Conservation (phyloP, 2,888 invertebrate species). For the Drosophila anomalipes region DNA sequence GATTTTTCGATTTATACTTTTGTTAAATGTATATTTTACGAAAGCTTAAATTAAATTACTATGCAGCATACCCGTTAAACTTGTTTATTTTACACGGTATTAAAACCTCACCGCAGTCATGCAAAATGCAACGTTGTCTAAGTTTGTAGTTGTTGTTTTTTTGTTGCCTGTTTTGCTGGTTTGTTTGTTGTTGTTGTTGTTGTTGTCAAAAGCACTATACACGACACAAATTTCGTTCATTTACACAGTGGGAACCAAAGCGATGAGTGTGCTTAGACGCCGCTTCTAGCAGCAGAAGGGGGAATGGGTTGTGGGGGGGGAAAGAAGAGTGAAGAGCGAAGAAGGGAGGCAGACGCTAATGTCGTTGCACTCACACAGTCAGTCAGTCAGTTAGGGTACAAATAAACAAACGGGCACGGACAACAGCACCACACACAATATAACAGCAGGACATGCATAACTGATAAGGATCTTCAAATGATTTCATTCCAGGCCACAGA, state of each 20-base stretch:
- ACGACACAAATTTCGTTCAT: constrained; percentile 68
- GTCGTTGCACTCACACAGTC: constrained; percentile 72
- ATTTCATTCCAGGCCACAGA: constrained; percentile 22
- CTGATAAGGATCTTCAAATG: constrained; percentile 41
- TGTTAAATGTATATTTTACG: background rate
- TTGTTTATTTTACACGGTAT: constrained; percentile 39
- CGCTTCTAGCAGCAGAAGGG: background rate
- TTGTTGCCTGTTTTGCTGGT: constrained; percentile 9
- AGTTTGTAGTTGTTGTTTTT: constrained; percentile 28
- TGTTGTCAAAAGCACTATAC: constrained; percentile 62
- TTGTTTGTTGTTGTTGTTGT: constrained; percentile 22
- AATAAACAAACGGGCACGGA: constrained; percentile 29
- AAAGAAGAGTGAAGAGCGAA: background rate
- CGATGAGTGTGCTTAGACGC: constrained; percentile 33
- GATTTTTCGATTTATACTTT: background rate
- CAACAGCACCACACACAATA: background rate
- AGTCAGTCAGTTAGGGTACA: background rate
- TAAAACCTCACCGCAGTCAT: constrained; percentile 45
- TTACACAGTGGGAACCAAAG: constrained; percentile 60
- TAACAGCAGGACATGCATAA: constrained; percentile 30
- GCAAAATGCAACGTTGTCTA: constrained; percentile 63
- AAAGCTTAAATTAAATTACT: background rate
- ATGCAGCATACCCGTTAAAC: constrained; percentile 7
- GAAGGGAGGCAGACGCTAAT: constrained; percentile 38
- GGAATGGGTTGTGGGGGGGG: background rate